These are phyloP conservation scores for Heliconius cydno DNA, from an alignment of 2,888 invertebrate genomes.

Conservation along the genomic window DNA sequence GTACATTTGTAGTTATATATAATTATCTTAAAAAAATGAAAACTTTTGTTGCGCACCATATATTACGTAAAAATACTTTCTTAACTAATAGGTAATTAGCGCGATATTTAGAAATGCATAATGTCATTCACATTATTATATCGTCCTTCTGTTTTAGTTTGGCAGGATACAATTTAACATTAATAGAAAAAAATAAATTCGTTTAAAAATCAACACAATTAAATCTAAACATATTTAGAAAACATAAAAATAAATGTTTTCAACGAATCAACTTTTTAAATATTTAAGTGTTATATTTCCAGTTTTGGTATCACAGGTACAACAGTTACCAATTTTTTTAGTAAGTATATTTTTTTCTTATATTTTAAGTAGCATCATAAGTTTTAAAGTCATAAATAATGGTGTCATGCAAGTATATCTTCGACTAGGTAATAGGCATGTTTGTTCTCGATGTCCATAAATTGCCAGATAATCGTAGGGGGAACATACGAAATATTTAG, in stretches of 20 bases:
- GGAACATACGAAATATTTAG: slow-evolving; percentile 37
- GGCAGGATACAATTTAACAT: neutral
- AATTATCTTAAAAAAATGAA: slow-evolving; percentile 10
- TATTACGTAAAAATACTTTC: slow-evolving; percentile 15
- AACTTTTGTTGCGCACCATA: slow-evolving; percentile 7
- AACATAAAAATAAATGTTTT: slow-evolving; percentile 11
- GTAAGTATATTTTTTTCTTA: slow-evolving; percentile 21
- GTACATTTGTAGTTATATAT: neutral
- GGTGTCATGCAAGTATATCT: slow-evolving; percentile 42
- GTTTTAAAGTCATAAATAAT: slow-evolving; percentile 38
- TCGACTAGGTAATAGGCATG: slow-evolving; percentile 46
- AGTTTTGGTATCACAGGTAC: slow-evolving; percentile 36
- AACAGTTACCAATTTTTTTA: slow-evolving; percentile 35
- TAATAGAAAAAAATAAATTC: slow-evolving; percentile 2
- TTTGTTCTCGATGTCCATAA: slow-evolving; percentile 45
- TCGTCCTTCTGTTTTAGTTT: neutral
- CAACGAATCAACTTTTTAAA: neutral
- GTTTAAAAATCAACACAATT: slow-evolving; percentile 9
- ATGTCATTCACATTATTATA: neutral
- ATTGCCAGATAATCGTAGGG: slow-evolving; percentile 44
- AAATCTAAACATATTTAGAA: slow-evolving; percentile 1
- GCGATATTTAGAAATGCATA: neutral
- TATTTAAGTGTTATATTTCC: slow-evolving; percentile 10
- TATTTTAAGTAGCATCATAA: slow-evolving; percentile 31
- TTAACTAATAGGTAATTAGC: neutral